Evolutionary conservation across 2,888 invertebrate species (phyloP).

Genomic region (Callyntrura guangdongensis): DNA sequence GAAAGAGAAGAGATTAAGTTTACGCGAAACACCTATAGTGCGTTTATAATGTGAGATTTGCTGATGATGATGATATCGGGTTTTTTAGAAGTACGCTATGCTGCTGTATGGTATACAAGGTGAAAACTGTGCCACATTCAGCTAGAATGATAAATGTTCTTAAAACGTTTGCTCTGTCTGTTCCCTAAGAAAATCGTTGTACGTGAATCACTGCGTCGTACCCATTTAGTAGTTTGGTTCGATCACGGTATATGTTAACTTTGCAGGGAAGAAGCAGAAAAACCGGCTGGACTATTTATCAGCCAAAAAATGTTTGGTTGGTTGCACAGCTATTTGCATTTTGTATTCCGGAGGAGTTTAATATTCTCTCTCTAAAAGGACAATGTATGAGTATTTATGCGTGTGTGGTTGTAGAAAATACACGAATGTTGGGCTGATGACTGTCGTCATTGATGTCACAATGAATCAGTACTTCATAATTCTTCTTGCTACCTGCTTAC

Average conservation of each 20-base stretch:
- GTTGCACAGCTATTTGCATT: constrained; percentile 65
- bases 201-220: not conserved
- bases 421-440: not conserved
- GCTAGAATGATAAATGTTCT: constrained; percentile 52
- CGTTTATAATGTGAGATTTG: not conserved
- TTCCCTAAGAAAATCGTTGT: not conserved
- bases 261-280: constrained; percentile 58
- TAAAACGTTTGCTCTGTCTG: constrained; percentile 33
- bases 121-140: constrained; percentile 69
- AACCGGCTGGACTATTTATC: constrained; percentile 78
- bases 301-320: constrained; percentile 19
- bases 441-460: constrained; percentile 31
- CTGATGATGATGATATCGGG: constrained; percentile 29
- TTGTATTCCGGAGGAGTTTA: constrained; percentile 76
- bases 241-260: not conserved
- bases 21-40: not conserved
- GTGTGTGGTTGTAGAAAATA: not conserved
- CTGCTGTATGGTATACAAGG: constrained; percentile 40
- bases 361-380: constrained; percentile 47
- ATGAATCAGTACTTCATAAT: constrained; percentile 9
- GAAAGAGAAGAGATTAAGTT: constrained; percentile 5
- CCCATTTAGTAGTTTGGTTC: not conserved
- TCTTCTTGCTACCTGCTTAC: not conserved
- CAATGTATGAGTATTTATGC: constrained; percentile 55
- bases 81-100: constrained; percentile 42